phyloP scores from a whole-genome alignment of 2,113 vertebrate species.

The Terrapene triunguis region DNA sequence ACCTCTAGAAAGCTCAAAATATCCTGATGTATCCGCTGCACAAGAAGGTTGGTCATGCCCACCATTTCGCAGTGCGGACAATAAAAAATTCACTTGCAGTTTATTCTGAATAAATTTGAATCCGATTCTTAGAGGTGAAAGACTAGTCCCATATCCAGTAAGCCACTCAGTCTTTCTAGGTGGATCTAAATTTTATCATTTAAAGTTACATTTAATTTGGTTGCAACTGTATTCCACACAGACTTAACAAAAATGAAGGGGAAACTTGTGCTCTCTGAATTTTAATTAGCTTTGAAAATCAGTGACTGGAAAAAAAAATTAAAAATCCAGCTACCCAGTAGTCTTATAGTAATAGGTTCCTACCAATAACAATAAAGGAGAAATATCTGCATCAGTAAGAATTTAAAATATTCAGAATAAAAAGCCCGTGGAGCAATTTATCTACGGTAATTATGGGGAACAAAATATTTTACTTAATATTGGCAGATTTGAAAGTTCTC shows the following conservation, averaged over 20 bases:
- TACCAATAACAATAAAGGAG: too few relatives aligned
- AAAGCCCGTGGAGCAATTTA: conserved; percentile 16
- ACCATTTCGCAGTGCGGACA: not conserved
- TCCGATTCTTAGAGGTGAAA: not conserved
- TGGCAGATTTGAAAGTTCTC: not conserved
- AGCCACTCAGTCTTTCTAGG: not conserved
- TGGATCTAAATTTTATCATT: not conserved
- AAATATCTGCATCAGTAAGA: not conserved
- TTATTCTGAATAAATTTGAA: not conserved
- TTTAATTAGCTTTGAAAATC: conserved; percentile 9
- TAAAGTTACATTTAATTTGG: not conserved
- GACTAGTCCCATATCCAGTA: not conserved
- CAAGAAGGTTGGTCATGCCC: not conserved
- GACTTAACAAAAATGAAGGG: not conserved
- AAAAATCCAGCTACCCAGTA: not conserved
- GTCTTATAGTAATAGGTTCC: not conserved
- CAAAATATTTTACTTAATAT: conserved; percentile 22
- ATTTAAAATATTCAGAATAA: conserved; percentile 15
- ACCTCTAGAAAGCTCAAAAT: not conserved
- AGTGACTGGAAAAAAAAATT: not conserved
- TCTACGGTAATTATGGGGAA: conserved; percentile 1
- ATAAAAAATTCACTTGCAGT: not conserved
- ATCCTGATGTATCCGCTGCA: not conserved
- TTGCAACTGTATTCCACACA: not conserved
- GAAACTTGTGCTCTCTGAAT: not conserved